Conservation (phyloP, 1,140 invertebrate genomes). For the Drosophila pseudoananassae region DNA sequence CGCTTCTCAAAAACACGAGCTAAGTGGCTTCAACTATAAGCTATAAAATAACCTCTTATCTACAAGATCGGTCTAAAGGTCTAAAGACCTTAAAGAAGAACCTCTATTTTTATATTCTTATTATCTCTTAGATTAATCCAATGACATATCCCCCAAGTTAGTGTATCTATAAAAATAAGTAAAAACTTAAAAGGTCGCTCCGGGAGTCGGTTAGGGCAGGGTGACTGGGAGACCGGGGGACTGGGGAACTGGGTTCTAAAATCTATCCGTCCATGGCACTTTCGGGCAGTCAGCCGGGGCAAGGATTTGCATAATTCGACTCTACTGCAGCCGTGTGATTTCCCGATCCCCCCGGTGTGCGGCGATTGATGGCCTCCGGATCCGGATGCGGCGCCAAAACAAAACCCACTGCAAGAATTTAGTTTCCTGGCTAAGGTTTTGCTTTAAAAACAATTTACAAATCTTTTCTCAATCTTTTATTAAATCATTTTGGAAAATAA, state of each 20-base stretch:
- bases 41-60: too few species aligned
- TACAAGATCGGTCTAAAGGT: too few species aligned
- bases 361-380: slow-evolving; percentile 30
- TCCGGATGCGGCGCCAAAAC: slow-evolving; percentile 8
- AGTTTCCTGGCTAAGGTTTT: not conserved
- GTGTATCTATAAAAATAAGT: slow-evolving; percentile 13
- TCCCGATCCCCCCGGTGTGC: not conserved
- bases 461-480: not conserved
- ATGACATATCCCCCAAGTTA: not conserved
- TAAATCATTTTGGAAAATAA: not conserved
- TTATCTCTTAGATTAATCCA: not conserved
- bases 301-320: slow-evolving; percentile 48
- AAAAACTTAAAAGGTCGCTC: too few species aligned
- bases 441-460: not conserved
- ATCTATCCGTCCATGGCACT: slow-evolving; percentile 34
- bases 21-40: too few species aligned
- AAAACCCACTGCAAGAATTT: slow-evolving; percentile 2
- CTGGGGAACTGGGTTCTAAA: slow-evolving; percentile 8
- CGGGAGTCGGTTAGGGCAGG: slow-evolving; percentile 15
- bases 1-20: not conserved
- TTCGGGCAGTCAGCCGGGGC: slow-evolving; percentile 8
- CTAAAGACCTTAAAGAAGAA: too few species aligned
- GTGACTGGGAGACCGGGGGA: not conserved
- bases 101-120: not conserved
- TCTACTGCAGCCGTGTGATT: slow-evolving; percentile 34